A percentile compares a stretch with the other conserved stretches of the same genome.
phyloP scores from a whole-genome alignment of 2,888 invertebrate species.

The Macrosiphum euphorbiae region DNA sequence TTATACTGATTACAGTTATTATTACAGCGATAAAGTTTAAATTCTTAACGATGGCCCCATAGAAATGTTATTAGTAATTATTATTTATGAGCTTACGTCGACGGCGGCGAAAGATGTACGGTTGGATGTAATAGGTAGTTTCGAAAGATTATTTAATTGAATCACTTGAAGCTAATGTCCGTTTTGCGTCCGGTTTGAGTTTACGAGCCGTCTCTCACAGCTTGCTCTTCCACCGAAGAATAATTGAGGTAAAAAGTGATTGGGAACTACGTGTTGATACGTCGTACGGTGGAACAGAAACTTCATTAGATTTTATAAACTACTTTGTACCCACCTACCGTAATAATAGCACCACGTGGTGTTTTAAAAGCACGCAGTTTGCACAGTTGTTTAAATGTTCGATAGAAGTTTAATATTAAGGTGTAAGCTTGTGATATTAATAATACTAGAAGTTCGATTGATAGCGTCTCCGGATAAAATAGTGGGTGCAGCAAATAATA shows the following conservation, averaged over 20 bases:
- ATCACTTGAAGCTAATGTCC: slow-evolving; percentile 1
- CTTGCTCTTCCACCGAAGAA: neutral
- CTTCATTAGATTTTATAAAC: neutral
- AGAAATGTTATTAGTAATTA: neutral
- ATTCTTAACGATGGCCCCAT: neutral
- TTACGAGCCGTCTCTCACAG: neutral
- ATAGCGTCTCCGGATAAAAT: neutral
- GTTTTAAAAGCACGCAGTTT: neutral
- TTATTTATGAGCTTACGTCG: neutral
- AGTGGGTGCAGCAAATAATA: neutral
- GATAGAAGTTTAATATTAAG: neutral
- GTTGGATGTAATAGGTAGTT: neutral
- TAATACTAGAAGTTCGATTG: neutral
- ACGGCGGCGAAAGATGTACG: neutral
- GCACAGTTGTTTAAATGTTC: neutral
- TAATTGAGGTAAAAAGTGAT: slow-evolving; percentile 9
- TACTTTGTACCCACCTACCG: neutral
- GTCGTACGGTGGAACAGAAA: neutral
- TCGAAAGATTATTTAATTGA: slow-evolving; percentile 14
- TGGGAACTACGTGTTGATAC: neutral
- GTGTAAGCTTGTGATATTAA: neutral
- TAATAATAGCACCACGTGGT: neutral
- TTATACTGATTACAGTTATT: neutral
- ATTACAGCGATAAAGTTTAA: neutral
- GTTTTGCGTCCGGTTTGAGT: neutral